A percentile compares a stretch with the other conserved stretches of the same genome.
Conservation (phyloP, 2,888 invertebrate species). For the Platycnemis pennipes region DNA sequence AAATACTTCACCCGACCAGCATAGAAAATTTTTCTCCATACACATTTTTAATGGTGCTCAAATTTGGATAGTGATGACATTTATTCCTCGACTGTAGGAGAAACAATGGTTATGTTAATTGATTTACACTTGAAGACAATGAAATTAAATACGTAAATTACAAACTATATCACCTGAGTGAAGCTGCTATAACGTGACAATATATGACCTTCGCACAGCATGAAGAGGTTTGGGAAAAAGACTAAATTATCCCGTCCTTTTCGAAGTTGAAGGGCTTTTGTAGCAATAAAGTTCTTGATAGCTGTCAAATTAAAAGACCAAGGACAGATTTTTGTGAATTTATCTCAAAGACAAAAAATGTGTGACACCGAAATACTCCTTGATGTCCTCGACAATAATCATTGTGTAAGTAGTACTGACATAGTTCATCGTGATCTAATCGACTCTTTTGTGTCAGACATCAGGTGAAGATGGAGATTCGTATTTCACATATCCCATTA, state of each 20-base stretch:
- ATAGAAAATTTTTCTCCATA: no score
- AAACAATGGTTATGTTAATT: background rate
- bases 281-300: background rate
- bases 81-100: background rate
- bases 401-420: conserved; percentile 25
- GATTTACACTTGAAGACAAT: background rate
- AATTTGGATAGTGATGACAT: background rate
- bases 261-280: background rate
- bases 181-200: background rate
- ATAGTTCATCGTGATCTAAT: conserved; percentile 42
- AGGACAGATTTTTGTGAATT: background rate
- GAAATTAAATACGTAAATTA: background rate
- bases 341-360: background rate
- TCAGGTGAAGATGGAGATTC: conserved; percentile 30
- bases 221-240: background rate
- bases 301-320: background rate
- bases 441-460: conserved; percentile 27
- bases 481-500: conserved; percentile 58
- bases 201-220: background rate
- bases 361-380: conserved; percentile 26
- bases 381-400: conserved; percentile 60
- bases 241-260: background rate
- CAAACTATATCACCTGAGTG: background rate
- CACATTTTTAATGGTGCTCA: background rate
- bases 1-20: no score